Evolutionary conservation across 1,140 invertebrate genomes (phyloP), one percentile per base, ranked within the genome.

Genomic region (Aethina tumida): DNA sequence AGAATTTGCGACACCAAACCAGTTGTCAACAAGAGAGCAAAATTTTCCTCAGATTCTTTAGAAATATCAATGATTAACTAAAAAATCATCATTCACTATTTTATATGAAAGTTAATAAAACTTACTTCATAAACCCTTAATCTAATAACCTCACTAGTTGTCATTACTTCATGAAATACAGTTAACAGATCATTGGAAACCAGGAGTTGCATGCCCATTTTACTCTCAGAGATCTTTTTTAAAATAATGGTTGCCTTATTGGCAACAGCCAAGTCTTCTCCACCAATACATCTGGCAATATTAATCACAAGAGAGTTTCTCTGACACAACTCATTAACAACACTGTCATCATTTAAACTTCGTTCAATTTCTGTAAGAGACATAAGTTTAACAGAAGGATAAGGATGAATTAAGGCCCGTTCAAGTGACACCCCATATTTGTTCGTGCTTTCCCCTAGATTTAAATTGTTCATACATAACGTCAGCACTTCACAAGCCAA

Each of bases 1-100:
- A 87, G 53, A 26, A 89, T 69, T 21, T 69, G 70, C 9, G 74
- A 64, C 18, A 89, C 56, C 20, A 88, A 74, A 9, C 77, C 81
- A 27, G 73, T 64, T 13, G 62, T 55, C 29, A 60, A 60, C 10
- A 77, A 69, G 10, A 68, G 53, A 26, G 73, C 60, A 5, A 86
- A 63, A 7, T 68, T 62, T 6, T 65, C 59, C 26, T 69, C 58
- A 4, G 75, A 81, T 33, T 62, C 58, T 35, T 63, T 67, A 17
- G 77, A 69, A 35, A 88, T 69, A 29, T 73, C 67, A 0, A 84
- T 66, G n/a, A 79, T 62, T 34, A 86, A 62, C 70, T 88, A 69
- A 47, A 71, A 69, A 54, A n/a, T 16, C 15, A 35, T 28, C n/a
- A 39, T 8, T 8, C 30, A 12, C 24, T 17, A n/a, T 10, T 22